phyloP scores from a whole-genome alignment of 2,113 vertebrate genomes.

The Dinomys branickii region DNA sequence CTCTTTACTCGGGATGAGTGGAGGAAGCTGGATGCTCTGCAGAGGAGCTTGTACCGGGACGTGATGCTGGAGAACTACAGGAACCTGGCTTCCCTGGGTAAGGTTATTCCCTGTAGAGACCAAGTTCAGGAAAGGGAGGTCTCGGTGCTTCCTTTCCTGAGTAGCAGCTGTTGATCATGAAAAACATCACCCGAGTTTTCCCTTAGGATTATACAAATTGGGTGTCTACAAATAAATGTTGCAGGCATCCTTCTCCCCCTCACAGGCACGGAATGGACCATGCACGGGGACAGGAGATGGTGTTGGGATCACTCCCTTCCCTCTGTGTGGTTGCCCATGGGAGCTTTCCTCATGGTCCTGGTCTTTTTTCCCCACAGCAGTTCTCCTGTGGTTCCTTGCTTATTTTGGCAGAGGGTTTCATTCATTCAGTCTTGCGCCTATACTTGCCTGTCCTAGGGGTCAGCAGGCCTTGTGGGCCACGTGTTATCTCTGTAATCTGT shows the following conservation, averaged over 20 bases:
- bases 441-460: neutral
- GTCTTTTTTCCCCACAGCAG: neutral
- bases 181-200: neutral
- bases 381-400: neutral
- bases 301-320: neutral
- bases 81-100: slow-evolving; percentile 75
- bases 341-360: neutral
- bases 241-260: neutral
- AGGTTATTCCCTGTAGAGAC: neutral
- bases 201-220: neutral
- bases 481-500: neutral
- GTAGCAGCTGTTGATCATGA: neutral
- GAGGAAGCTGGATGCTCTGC: slow-evolving; percentile 20
- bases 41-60: slow-evolving; percentile 73
- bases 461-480: neutral
- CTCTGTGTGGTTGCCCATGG: neutral
- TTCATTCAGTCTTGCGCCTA: neutral
- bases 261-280: neutral
- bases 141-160: neutral
- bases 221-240: neutral
- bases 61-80: slow-evolving; percentile 80
- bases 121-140: neutral
- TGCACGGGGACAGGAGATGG: neutral
- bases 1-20: too few relatives aligned
- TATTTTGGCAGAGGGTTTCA: neutral